Percentiles rank a stretch among this genome's conserved stretches.
phyloP scores from a whole-genome alignment of 2,888 invertebrate genomes.

The Chaetogeoica ovagalla region DNA sequence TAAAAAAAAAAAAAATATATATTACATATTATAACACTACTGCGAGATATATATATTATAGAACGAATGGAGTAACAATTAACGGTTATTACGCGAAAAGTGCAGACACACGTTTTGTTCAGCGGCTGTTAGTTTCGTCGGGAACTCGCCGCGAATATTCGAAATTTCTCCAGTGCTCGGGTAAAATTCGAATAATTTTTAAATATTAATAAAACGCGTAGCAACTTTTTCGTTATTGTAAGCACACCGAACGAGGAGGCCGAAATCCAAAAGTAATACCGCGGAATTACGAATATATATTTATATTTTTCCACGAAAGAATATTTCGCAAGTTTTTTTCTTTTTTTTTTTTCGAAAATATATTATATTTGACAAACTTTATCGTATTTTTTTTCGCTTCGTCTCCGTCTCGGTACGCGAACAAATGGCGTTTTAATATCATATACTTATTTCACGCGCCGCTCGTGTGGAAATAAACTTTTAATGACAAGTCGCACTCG shows the following conservation, averaged over 20 bases:
- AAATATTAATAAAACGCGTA: constrained; percentile 30
- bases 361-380: constrained; percentile 34
- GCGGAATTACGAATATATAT: constrained; percentile 8
- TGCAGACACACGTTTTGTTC: too few species aligned
- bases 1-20: too few species aligned
- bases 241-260: neutral
- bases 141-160: too few species aligned
- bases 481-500: constrained; percentile 50
- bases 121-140: too few species aligned
- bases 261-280: constrained; percentile 46
- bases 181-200: neutral
- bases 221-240: constrained; percentile 2
- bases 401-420: neutral
- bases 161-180: neutral
- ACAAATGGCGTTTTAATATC: constrained; percentile 49
- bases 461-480: constrained; percentile 51
- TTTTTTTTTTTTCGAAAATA: constrained; percentile 1
- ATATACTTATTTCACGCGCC: constrained; percentile 41
- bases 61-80: too few species aligned
- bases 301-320: neutral
- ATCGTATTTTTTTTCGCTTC: neutral
- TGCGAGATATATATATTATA: too few species aligned
- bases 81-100: too few species aligned
- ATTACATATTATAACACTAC: too few species aligned
- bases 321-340: constrained; percentile 27